Conservation (phyloP, 2,113 vertebrate genomes). For the Noctilio leporinus region DNA sequence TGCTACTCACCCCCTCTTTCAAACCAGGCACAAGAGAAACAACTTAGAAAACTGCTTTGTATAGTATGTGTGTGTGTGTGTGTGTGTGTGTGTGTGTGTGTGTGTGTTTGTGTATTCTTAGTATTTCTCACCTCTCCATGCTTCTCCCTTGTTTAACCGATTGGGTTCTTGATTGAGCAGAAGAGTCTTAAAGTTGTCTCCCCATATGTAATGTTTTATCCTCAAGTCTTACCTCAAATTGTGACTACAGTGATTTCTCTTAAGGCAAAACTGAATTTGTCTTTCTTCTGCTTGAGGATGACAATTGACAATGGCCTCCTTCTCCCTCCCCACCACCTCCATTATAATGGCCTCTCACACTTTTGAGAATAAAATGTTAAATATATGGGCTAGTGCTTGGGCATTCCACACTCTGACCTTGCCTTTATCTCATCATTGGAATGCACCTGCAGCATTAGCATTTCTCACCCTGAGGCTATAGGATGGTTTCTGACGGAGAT, state of each 20-base stretch:
- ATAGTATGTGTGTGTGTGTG: too few species aligned
- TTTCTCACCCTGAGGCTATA: background rate
- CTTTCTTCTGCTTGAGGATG: background rate
- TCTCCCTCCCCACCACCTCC: rapidly evolving
- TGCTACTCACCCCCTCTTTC: background rate
- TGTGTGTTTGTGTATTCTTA: too few species aligned
- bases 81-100: too few species aligned
- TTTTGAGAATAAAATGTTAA: background rate
- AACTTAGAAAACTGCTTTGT: background rate
- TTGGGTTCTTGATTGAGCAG: background rate
- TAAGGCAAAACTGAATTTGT: background rate
- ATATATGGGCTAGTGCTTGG: background rate
- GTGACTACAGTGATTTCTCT: background rate
- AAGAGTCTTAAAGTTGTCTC: background rate
- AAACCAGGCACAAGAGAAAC: background rate
- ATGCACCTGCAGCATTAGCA: background rate
- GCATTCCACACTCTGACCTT: background rate
- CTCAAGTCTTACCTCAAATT: background rate
- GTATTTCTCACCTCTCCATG: background rate
- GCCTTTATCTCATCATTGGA: background rate
- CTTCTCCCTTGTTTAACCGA: background rate
- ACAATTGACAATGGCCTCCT: background rate
- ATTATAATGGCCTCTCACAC: background rate
- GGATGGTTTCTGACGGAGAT: background rate
- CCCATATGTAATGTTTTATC: background rate